A percentile compares a stretch with the other conserved stretches of the same genome.
These are phyloP conservation scores for Leucopsar rothschildi DNA, from an alignment of 2,113 vertebrate genomes.

Conservation along the genomic window DNA sequence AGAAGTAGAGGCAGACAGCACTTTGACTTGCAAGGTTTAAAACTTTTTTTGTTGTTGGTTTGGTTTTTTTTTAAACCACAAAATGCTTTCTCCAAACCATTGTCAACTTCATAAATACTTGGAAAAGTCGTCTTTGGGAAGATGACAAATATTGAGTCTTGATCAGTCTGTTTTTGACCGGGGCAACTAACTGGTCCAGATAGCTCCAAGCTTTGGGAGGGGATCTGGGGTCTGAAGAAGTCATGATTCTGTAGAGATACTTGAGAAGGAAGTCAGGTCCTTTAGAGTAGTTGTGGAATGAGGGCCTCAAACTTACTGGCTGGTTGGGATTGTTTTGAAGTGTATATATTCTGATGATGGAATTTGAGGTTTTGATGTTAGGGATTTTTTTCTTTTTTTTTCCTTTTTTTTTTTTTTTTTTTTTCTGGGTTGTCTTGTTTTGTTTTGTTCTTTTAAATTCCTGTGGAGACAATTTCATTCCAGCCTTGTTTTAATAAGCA, in stretches of 20 bases:
- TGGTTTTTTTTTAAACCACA: not conserved
- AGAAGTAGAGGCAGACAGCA: not conserved
- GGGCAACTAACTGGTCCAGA: not conserved
- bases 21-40: not conserved
- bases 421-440: not conserved
- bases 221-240: not conserved
- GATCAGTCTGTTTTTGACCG: not conserved
- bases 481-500: not conserved
- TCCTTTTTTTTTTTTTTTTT: rapidly evolving
- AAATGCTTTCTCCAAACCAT: not conserved
- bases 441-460: not conserved
- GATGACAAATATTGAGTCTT: not conserved
- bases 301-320: not conserved
- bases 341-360: not conserved
- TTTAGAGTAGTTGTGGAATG: not conserved
- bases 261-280: not conserved
- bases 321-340: not conserved
- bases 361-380: not conserved
- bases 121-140: not conserved
- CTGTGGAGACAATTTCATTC: not conserved
- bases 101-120: not conserved
- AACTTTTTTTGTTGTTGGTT: not conserved
- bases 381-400: not conserved
- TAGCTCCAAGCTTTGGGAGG: not conserved
- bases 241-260: not conserved